Evolutionary conservation across 2,797 vertebrate species (phyloP).

Genomic region (Graptemys geographica): DNA sequence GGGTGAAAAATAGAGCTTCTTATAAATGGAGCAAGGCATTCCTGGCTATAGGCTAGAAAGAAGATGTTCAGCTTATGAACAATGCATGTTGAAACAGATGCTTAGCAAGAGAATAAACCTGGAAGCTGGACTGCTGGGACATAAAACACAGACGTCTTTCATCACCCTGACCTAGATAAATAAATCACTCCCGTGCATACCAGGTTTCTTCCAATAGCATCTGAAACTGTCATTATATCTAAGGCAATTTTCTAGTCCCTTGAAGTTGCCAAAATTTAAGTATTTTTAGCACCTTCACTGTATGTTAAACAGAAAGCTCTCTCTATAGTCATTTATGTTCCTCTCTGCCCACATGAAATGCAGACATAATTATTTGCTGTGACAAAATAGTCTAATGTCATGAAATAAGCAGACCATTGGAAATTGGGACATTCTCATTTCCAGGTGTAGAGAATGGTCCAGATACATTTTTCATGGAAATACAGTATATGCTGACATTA

Average conservation of each 20-base stretch:
- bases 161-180: background rate
- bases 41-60: background rate
- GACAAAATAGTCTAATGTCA: background rate
- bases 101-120: background rate
- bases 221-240: slow-evolving; percentile 27
- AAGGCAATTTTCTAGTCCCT: background rate
- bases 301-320: background rate
- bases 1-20: background rate
- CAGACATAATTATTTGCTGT: background rate
- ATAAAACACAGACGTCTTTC: background rate
- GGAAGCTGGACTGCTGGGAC: background rate
- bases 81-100: slow-evolving; percentile 9
- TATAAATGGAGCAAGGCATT: slow-evolving; percentile 22
- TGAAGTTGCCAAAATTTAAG: background rate
- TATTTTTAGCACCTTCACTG: slow-evolving; percentile 3
- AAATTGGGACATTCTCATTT: rapidly evolving
- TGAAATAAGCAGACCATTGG: background rate
- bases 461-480: background rate
- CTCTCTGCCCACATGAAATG: background rate
- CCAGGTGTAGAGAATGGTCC: background rate
- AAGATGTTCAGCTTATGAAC: background rate
- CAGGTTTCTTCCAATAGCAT: background rate
- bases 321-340: background rate
- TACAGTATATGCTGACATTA: background rate
- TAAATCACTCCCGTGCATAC: background rate